Evolutionary conservation across 2,888 invertebrate genomes (phyloP), one percentile per base, ranked within the genome.

Genomic region (Dysmachus trigonus): DNA sequence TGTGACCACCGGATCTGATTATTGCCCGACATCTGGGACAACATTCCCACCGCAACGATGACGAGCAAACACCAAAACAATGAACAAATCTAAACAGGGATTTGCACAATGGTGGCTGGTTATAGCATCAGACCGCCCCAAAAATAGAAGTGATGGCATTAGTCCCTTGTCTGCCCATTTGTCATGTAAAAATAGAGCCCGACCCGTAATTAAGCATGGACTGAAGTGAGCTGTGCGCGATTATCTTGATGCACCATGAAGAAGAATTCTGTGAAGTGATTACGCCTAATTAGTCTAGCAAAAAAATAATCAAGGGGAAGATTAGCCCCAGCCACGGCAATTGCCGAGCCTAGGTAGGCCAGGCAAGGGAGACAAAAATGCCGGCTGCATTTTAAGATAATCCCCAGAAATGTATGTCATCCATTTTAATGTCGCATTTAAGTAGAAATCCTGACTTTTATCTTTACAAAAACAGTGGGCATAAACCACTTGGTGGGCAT

Each of bases 181-280:
- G 33, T 81, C 81, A 81, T 62, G 62, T 62, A 81, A 81, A 81
- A 81, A 81, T 81, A 81, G 81, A 81, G 53, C 31, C 81, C n/a
- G n/a, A n/a, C 81, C 53, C 31, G 81, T 22, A 81, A 81, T 81
- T 81, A 81, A 47, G 81, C 53, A 53, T 33, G 62, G 81, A 30
- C 33, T 81, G 8, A 81, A 33, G 27, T 77, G 77, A 77, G 27
- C 62, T 62, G 62, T 62, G 27, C 62, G 62, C 41, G 77, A 77
- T 77, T 77, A 22, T 77, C 77, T 47, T 22, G 30, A 77, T 76
- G 76, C 76, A 76, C 38, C 76, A 27, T 38, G 22, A 30, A 77
- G 77, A 77, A 77, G 35, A 27, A 41, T 47, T 77, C 47, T 77
- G 41, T 77, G 27, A 77, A 77, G 41, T 77, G 77, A 47, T 77